phyloP scores from a whole-genome alignment of 2,113 vertebrate genomes.

The Indicator indicator region DNA sequence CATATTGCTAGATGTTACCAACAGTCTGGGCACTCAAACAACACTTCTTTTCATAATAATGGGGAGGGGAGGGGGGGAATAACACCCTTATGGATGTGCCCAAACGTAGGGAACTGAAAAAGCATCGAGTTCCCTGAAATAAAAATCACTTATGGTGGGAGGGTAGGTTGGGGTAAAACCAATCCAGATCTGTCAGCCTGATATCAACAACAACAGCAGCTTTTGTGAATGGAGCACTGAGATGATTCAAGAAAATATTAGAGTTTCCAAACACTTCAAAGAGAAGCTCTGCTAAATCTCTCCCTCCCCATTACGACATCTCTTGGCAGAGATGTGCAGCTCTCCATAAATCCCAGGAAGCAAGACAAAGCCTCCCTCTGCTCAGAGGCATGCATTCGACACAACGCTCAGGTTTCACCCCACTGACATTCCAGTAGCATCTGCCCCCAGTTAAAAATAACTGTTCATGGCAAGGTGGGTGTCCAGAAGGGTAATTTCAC shows the following conservation, averaged over 20 bases:
- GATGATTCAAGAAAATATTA: neutral
- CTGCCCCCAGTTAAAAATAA: neutral
- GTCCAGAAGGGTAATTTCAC: neutral
- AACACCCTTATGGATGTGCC: neutral
- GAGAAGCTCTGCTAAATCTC: neutral
- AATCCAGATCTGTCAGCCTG: neutral
- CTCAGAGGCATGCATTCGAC: neutral
- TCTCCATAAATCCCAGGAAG: accelerated
- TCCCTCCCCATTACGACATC: neutral
- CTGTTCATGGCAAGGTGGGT: neutral
- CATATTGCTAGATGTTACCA: constrained; percentile 21
- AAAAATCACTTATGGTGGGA: neutral
- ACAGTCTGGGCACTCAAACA: neutral
- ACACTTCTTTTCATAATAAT: neutral
- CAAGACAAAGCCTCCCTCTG: neutral
- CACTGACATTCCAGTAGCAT: neutral
- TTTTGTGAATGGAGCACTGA: neutral
- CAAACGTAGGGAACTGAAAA: neutral
- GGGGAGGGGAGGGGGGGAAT: too few relatives aligned
- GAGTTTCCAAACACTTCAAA: constrained; percentile 8
- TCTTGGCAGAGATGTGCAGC: neutral
- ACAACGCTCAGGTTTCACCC: neutral
- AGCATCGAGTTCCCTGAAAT: neutral
- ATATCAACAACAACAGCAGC: neutral
- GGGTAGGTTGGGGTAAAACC: neutral